Base-by-base conservation (phyloP, 2,797 vertebrate genomes). In the Catamblyrhynchus diadema region DNA sequence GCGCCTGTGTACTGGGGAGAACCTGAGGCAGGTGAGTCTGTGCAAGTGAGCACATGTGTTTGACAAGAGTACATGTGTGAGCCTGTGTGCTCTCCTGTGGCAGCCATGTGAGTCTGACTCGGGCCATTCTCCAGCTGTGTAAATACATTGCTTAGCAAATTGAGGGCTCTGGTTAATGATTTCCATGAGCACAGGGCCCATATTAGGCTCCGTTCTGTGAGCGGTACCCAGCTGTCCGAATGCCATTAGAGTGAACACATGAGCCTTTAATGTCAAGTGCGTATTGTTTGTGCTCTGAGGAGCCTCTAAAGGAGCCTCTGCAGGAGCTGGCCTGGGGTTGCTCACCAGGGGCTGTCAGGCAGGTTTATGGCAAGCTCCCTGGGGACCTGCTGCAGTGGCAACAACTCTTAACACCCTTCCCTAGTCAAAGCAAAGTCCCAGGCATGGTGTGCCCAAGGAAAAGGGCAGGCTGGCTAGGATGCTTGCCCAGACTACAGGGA, bases 121-220 rank as follows among this genome's bases (percentile, higher is more conserved):
- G 2, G 90, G 75, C 89, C 1, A 1, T 66, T 88, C 70, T 86
- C 91, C 93, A 95, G 95, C 94, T 96, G 95, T 72, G 89, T 94
- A 96, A 96, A 97, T 91, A 96, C 22, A 39, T 66, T 91, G 88
- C 93, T 89, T 86, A 95, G 93, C 86, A 69, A 83, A 62, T 8
- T 15, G 54, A 93, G 70, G 85, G 59, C 70, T 89, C 59, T 81
- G 54, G 91, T 96, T 95, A 95, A 95, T 97, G 86, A 95, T 95
- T 96, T 56, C 83, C 59, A 66, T 81, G 74, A 95, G 79, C 2
- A 2, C 71, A 69, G 88, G 79, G 72, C 81, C 92, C 92, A 85
- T 93, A 88, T 81, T 94, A 95, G 92, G 92, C 89, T 96, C 91
- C 33, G 14, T 91, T 92, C 32, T 88, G 59, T 86, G 61, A 1